phyloP scores from a whole-genome alignment of 2,888 invertebrate genomes.

The Drosophila aldrichi region DNA sequence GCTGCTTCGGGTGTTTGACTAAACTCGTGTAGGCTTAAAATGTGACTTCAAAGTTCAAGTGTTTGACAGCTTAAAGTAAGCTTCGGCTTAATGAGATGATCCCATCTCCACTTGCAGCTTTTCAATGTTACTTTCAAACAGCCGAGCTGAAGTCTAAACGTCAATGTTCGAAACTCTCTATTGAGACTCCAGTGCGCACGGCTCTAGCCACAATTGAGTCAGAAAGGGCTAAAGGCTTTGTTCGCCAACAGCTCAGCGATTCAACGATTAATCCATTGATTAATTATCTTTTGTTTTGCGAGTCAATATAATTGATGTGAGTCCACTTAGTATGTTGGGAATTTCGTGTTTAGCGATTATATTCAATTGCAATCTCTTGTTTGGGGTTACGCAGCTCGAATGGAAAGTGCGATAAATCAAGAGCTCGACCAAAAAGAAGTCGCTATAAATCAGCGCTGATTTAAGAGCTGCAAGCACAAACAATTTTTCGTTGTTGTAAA shows the following conservation, averaged over 20 bases:
- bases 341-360: slow-evolving; percentile 18
- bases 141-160: not conserved
- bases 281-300: not conserved
- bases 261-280: slow-evolving; percentile 14
- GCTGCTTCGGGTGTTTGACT: too few relatives aligned
- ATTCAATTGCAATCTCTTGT: slow-evolving; percentile 39
- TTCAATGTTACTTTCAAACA: not conserved
- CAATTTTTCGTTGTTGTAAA: slow-evolving; percentile 10
- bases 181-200: not conserved
- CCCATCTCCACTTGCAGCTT: not conserved
- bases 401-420: slow-evolving; percentile 44
- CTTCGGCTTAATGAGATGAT: too few relatives aligned
- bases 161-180: too few relatives aligned
- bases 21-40: too few relatives aligned
- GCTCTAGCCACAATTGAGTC: not conserved
- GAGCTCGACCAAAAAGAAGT: slow-evolving; percentile 34
- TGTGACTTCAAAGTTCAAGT: too few relatives aligned
- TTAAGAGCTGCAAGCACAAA: slow-evolving; percentile 39
- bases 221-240: not conserved
- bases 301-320: slow-evolving; percentile 1
- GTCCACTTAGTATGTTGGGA: slow-evolving; percentile 2
- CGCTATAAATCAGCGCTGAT: slow-evolving; percentile 52
- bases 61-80: too few relatives aligned
- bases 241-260: not conserved
- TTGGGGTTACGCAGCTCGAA: slow-evolving; percentile 39